Evolutionary conservation across 2,888 invertebrate genomes (phyloP), one percentile per base, ranked within the genome.

Genomic region (Euclidia mi): DNA sequence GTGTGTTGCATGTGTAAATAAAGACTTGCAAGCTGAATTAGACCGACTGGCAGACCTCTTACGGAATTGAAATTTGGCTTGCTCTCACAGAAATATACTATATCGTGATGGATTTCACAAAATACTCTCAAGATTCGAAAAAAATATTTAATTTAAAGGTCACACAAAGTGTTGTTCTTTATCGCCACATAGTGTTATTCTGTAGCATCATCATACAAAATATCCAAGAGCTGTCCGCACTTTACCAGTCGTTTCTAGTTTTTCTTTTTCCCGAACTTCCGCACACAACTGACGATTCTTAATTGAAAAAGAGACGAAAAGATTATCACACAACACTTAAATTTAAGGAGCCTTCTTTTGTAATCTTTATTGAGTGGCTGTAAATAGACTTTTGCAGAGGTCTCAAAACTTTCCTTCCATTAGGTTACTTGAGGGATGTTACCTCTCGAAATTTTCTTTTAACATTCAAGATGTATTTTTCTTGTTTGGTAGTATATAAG

Each of bases 281-380:
- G 44, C 57, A 61, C 46, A 61, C 73, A 80, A 75, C 78, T 79
- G 78, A 69, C 60, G 67, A 65, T 78, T 79, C 78, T 63, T 65
- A 75, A 60, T 79, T 62, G 63, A 37, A 66, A 79, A 65, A 45
- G 81, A 79, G 84, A 82, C 35, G 28, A 70, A 49, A 49, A 72
- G 75, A 81, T 83, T 78, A 85, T 78, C 79, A 79, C 76, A 77
- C 79, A 79, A 82, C 77, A 83, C 83, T 85, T 82, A 81, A 83
- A 79, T 76, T 78, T 79, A 71, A 81, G 78, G 76, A 76, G 73
- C 70, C n/a, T n/a, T 63, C 67, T 78, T 81, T 78, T 80, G 81
- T 86, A 83, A 87, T 84, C 81, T 79, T 80, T 82, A 84, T 84
- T 81, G 83, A 84, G 84, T 80, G 78, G 70, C 76, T 76, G 79